Conservation (phyloP, 2,113 vertebrate genomes). For the Parotia lawesii region DNA sequence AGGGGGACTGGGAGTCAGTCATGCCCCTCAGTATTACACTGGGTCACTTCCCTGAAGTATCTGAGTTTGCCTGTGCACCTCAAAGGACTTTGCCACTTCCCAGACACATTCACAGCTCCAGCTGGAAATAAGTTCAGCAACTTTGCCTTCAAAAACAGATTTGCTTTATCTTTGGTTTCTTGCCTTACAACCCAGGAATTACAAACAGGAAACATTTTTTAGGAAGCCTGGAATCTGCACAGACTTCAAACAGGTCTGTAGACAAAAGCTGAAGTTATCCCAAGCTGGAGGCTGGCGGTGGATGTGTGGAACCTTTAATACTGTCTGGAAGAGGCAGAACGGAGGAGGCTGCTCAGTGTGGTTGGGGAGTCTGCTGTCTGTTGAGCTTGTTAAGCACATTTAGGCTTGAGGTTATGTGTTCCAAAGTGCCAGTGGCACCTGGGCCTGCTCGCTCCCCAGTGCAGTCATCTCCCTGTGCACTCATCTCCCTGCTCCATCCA, state of each 20-base stretch:
- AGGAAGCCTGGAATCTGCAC: neutral
- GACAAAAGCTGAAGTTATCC: neutral
- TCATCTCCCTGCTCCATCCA: neutral
- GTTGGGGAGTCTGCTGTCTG: neutral
- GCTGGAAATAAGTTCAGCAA: neutral
- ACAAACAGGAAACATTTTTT: neutral
- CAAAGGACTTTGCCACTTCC: neutral
- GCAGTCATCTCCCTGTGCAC: neutral
- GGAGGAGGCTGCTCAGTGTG: neutral
- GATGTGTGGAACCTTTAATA: neutral
- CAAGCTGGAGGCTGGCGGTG: neutral
- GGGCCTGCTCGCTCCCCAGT: neutral
- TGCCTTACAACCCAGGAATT: neutral
- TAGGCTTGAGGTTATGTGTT: conserved; percentile 19
- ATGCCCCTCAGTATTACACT: neutral
- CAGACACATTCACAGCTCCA: neutral
- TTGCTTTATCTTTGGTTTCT: neutral
- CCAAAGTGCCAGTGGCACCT: conserved; percentile 3
- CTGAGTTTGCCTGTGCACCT: neutral
- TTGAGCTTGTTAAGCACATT: conserved; percentile 36
- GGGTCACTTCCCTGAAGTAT: neutral
- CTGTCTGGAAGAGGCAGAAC: neutral
- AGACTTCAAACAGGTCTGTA: neutral
- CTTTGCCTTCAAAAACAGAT: neutral
- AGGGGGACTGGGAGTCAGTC: neutral